Evolutionary conservation across 1,140 invertebrate species (phyloP).

Genomic region (Penaeus japonicus): DNA sequence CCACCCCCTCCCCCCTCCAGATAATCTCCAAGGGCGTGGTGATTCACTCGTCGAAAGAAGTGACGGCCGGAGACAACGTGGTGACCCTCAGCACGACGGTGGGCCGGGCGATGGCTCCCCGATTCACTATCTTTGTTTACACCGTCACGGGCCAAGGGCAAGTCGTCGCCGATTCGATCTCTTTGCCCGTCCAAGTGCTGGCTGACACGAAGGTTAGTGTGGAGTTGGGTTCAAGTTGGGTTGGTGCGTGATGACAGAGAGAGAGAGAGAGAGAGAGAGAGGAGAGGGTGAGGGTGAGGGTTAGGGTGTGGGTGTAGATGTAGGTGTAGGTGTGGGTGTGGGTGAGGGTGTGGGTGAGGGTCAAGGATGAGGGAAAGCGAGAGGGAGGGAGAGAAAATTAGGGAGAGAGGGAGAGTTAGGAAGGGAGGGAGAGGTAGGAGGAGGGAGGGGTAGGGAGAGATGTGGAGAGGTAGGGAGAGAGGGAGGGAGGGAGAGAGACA

Average conservation of each 20-base stretch:
- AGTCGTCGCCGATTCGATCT: conserved; percentile 69
- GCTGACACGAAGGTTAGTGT: conserved; percentile 30
- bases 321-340: background rate
- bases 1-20: background rate
- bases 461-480: too few species aligned
- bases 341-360: background rate
- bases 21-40: conserved; percentile 66
- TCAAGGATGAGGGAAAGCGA: too few species aligned
- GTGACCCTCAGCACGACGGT: conserved; percentile 65
- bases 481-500: too few species aligned
- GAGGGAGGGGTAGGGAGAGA: too few species aligned
- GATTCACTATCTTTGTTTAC: conserved; percentile 70
- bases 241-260: background rate
- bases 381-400: too few species aligned
- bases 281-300: background rate
- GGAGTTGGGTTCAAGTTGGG: background rate
- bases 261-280: background rate
- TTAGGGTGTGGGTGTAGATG: background rate
- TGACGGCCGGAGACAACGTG: conserved; percentile 58
- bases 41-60: conserved; percentile 61
- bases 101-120: conserved; percentile 70
- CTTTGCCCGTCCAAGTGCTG: conserved; percentile 69
- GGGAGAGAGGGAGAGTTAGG: too few species aligned
- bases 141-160: conserved; percentile 66
- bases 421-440: too few species aligned